phyloP scores from a whole-genome alignment of 2,113 vertebrate genomes.

The Sinocyclocheilus anshuiensis region DNA sequence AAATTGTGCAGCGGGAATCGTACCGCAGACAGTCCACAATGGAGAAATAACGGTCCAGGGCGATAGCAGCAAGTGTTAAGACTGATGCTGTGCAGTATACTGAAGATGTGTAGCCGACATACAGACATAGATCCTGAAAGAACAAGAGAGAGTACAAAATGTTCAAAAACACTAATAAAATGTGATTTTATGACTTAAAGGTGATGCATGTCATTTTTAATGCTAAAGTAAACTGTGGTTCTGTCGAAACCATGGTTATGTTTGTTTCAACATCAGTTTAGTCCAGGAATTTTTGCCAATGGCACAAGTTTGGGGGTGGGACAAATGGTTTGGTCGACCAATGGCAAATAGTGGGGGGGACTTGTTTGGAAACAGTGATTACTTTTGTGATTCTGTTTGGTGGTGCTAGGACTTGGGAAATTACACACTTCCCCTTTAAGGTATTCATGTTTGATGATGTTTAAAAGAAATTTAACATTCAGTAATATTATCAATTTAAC shows the following conservation, averaged over 20 bases:
- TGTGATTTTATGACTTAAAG: background rate
- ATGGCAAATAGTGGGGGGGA: background rate
- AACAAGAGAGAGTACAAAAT: slow-evolving; percentile 43
- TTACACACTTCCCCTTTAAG: background rate
- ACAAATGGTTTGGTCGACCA: background rate
- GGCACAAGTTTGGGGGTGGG: background rate
- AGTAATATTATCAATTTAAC: background rate
- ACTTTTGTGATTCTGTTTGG: background rate
- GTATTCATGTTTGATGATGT: background rate
- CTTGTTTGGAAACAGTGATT: background rate
- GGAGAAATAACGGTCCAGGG: slow-evolving; percentile 80
- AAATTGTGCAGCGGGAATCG: slow-evolving; percentile 74
- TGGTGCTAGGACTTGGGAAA: background rate
- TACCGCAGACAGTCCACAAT: slow-evolving; percentile 81
- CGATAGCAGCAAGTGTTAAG: slow-evolving; percentile 79
- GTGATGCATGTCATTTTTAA: background rate
- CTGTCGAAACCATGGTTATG: background rate
- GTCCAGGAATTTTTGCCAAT: background rate
- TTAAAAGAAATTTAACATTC: background rate
- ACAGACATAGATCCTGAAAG: slow-evolving; percentile 75
- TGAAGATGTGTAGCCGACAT: slow-evolving; percentile 81
- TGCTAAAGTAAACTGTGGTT: background rate
- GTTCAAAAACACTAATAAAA: background rate
- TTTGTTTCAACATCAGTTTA: background rate
- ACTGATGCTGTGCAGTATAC: slow-evolving; percentile 82